These are phyloP conservation scores for Myoxocephalus aenaeus DNA, from an alignment of 2,797 vertebrate genomes.

Conservation along the genomic window DNA sequence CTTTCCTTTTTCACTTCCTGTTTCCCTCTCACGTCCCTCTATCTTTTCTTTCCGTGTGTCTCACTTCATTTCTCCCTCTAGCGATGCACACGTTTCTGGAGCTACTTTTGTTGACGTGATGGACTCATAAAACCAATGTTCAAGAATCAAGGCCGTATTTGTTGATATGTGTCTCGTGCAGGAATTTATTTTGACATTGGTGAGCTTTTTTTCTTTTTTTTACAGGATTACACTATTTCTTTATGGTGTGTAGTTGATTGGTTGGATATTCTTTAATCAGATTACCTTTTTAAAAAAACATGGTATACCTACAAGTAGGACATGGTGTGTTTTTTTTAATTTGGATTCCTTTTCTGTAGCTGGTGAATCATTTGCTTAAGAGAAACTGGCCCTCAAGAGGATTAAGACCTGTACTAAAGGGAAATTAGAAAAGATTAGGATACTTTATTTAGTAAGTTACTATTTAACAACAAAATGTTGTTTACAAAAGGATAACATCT, in stretches of 20 bases:
- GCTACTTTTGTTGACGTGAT: constrained; percentile 32
- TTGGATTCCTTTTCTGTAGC: background rate
- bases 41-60: background rate
- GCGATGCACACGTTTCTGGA: background rate
- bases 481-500: background rate
- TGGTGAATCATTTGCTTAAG: background rate
- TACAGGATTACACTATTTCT: background rate
- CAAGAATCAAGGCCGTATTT: background rate
- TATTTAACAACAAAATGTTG: background rate
- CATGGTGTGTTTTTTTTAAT: background rate
- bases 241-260: background rate
- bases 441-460: background rate
- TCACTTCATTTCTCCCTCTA: constrained; percentile 28
- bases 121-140: constrained; percentile 20
- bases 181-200: background rate
- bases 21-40: background rate
- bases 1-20: constrained; percentile 15
- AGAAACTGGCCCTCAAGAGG: background rate
- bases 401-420: background rate
- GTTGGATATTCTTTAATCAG: background rate
- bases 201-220: background rate
- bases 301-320: background rate
- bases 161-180: background rate
- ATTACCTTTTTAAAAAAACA: background rate
- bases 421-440: background rate